A percentile compares a stretch with the other conserved stretches of the same genome.
These are phyloP conservation scores for Nyctalus aviator DNA, from an alignment of 2,797 vertebrate species.

Conservation along the genomic window DNA sequence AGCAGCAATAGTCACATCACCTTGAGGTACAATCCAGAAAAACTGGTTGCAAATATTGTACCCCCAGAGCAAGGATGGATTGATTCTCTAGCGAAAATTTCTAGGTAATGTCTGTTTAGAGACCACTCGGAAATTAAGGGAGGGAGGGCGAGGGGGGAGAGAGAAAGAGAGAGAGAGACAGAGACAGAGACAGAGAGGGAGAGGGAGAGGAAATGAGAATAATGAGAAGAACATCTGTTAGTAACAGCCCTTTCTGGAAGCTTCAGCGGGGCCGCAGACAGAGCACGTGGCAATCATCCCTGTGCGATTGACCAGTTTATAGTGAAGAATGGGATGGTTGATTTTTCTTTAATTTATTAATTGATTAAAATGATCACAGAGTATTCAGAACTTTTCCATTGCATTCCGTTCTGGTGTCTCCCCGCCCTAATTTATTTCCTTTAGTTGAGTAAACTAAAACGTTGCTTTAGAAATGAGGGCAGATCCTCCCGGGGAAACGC, in stretches of 20 bases:
- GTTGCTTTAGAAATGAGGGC: not conserved
- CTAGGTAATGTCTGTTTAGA: conserved; percentile 76
- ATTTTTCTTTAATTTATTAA: conserved; percentile 59
- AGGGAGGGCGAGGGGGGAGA: no score
- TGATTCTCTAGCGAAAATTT: conserved; percentile 74
- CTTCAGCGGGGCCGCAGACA: not conserved
- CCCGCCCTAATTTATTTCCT: conserved; percentile 12
- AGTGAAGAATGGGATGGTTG: not conserved
- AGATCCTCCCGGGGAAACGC: not conserved
- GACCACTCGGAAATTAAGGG: conserved; percentile 68
- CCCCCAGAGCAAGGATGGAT: conserved; percentile 74
- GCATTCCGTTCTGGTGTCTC: not conserved
- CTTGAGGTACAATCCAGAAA: conserved; percentile 78
- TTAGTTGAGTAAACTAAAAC: conserved; percentile 40
- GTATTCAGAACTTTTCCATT: not conserved
- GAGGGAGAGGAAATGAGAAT: no score
- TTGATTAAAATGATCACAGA: conserved; percentile 35
- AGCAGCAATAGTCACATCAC: conserved; percentile 62
- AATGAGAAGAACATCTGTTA: not conserved
- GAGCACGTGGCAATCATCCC: not conserved
- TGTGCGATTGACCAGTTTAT: not conserved
- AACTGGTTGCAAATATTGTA: conserved; percentile 74
- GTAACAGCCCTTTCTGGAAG: not conserved
- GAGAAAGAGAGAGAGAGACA: no score
- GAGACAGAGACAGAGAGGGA: no score